Percentiles rank a stretch among this genome's conserved stretches.
phyloP scores from a whole-genome alignment of 2,888 invertebrate species.

The Metopia argyrocephala region DNA sequence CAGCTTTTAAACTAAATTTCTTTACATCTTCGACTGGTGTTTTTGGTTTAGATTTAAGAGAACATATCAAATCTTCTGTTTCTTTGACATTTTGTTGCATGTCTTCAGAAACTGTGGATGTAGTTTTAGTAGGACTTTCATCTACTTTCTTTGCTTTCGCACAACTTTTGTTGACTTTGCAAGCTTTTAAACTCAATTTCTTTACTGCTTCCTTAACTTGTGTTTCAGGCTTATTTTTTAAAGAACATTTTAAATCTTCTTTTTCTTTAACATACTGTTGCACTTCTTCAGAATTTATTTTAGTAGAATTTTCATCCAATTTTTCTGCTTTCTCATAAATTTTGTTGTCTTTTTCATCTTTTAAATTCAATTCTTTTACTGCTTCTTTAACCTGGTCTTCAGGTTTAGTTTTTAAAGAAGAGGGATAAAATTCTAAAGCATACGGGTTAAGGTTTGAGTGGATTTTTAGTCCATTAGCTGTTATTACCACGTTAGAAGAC shows the following conservation, averaged over 20 bases:
- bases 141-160: not conserved
- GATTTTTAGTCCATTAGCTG: slow-evolving; percentile 55
- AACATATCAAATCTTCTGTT: no score
- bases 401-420: slow-evolving; percentile 33
- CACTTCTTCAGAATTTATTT: not conserved
- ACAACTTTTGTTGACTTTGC: not conserved
- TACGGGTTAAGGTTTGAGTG: slow-evolving; percentile 67
- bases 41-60: slow-evolving; percentile 24
- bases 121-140: not conserved
- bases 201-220: not conserved
- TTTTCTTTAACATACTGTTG: not conserved
- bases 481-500: slow-evolving; percentile 31
- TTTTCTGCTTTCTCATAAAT: not conserved
- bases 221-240: slow-evolving; percentile 14
- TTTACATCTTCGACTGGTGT: not conserved
- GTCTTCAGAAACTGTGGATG: not conserved
- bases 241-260: no score
- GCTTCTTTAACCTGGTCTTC: not conserved
- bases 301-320: not conserved
- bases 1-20: not conserved
- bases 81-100: not conserved
- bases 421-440: slow-evolving; percentile 67
- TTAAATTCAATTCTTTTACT: not conserved
- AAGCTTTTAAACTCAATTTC: not conserved
- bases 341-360: not conserved